A percentile compares a stretch with the other conserved stretches of the same genome.
Conservation (phyloP, 92 coral and sea anemone genomes). For the Parazoanthus atlanticus region DNA sequence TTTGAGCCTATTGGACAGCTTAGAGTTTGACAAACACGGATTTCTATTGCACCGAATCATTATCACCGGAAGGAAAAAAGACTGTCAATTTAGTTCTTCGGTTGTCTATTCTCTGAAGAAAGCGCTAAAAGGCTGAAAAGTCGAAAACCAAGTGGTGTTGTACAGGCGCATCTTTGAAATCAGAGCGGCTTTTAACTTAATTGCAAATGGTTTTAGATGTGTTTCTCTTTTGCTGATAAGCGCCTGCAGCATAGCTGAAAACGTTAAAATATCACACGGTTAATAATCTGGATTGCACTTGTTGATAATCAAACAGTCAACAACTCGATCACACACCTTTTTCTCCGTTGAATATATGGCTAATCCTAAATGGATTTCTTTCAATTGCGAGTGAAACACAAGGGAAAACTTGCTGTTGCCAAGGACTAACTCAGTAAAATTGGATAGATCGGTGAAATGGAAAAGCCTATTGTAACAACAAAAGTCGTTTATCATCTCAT, state of each 20-base stretch:
- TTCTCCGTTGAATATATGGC: background rate
- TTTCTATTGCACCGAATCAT: background rate
- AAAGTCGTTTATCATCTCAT: background rate
- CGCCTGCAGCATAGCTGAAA: background rate
- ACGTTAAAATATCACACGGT: background rate
- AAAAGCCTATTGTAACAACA: background rate
- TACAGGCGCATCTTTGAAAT: background rate
- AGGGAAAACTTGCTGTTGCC: background rate
- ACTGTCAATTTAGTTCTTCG: background rate
- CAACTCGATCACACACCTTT: background rate
- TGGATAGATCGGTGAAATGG: slow-evolving; percentile 1
- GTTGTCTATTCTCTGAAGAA: background rate
- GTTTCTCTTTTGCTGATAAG: background rate
- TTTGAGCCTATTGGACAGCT: background rate
- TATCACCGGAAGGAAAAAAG: slow-evolving; percentile 16
- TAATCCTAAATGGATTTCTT: background rate
- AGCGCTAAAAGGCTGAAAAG: slow-evolving; percentile 12
- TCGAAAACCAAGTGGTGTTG: background rate
- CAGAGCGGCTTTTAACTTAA: background rate
- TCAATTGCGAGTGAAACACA: background rate
- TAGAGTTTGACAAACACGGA: slow-evolving; percentile 6
- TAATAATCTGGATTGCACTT: background rate
- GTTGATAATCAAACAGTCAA: background rate
- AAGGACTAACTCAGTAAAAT: background rate
- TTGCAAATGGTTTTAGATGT: background rate